These are phyloP conservation scores for Arctocebus calabarensis DNA, from an alignment of 2,797 vertebrate genomes.

Conservation along the genomic window DNA sequence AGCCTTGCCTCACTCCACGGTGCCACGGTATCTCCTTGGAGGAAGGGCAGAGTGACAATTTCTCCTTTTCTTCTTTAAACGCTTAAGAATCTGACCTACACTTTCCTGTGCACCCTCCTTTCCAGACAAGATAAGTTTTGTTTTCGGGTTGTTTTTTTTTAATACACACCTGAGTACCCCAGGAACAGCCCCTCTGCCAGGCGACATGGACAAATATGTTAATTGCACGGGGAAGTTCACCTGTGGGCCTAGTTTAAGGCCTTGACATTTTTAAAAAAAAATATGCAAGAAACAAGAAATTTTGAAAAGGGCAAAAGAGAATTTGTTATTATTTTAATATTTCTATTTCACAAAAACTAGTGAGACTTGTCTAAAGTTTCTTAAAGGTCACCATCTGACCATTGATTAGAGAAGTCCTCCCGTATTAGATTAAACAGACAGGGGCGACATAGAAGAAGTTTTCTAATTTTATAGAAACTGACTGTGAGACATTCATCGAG, in stretches of 20 bases:
- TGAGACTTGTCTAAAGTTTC: background rate
- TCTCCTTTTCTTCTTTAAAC: background rate
- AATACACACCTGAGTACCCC: fast-evolving
- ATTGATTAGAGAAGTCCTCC: background rate
- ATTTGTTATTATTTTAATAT: background rate
- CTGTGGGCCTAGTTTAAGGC: fast-evolving
- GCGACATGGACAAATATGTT: fast-evolving
- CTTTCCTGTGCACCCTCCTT: fast-evolving
- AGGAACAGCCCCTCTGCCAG: fast-evolving
- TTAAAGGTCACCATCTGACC: conserved; percentile 13
- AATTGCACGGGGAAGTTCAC: fast-evolving
- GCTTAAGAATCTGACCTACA: fast-evolving
- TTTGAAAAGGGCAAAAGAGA: conserved; percentile 64
- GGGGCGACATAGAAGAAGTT: background rate
- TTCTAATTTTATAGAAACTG: fast-evolving
- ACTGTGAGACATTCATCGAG: fast-evolving
- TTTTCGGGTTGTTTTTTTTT: background rate
- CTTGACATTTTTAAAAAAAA: background rate
- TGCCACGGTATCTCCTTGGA: fast-evolving
- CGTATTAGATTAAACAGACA: background rate
- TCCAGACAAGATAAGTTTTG: fast-evolving
- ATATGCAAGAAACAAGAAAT: background rate
- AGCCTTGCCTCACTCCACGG: fast-evolving
- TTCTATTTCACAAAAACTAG: background rate
- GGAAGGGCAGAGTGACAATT: fast-evolving